These are phyloP conservation scores for Macrobrachium nipponense DNA, from an alignment of 1,140 invertebrate species.

Conservation along the genomic window DNA sequence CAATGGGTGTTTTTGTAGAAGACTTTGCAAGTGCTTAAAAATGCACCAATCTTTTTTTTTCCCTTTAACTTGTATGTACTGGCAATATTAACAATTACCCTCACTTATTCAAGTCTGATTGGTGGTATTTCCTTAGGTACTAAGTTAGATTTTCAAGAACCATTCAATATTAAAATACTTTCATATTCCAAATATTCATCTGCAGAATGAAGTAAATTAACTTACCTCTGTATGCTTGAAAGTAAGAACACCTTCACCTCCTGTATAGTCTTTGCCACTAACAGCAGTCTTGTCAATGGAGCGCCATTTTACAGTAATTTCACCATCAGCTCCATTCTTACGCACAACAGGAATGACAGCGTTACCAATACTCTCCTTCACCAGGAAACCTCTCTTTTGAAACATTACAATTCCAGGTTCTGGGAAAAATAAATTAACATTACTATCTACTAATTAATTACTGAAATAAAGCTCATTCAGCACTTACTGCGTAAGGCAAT, in stretches of 20 bases:
- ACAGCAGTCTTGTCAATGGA: constrained; percentile 75
- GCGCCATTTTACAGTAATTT: constrained; percentile 72
- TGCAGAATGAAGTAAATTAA: not conserved
- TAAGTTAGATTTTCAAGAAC: too few relatives aligned
- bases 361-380: constrained; percentile 75
- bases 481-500: too few relatives aligned
- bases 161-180: not conserved
- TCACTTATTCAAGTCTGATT: too few relatives aligned
- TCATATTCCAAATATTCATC: not conserved
- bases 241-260: constrained; percentile 71
- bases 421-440: constrained; percentile 63
- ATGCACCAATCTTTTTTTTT: too few relatives aligned
- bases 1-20: too few relatives aligned
- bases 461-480: too few relatives aligned
- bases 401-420: constrained; percentile 76
- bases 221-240: constrained; percentile 75
- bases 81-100: too few relatives aligned
- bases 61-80: too few relatives aligned
- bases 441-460: not conserved
- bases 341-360: constrained; percentile 73
- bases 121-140: too few relatives aligned
- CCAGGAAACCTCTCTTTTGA: constrained; percentile 73
- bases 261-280: constrained; percentile 73
- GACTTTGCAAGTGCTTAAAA: too few relatives aligned
- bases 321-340: constrained; percentile 74